Conservation (phyloP, 2,888 invertebrate genomes). For the Copidosoma aretas region DNA sequence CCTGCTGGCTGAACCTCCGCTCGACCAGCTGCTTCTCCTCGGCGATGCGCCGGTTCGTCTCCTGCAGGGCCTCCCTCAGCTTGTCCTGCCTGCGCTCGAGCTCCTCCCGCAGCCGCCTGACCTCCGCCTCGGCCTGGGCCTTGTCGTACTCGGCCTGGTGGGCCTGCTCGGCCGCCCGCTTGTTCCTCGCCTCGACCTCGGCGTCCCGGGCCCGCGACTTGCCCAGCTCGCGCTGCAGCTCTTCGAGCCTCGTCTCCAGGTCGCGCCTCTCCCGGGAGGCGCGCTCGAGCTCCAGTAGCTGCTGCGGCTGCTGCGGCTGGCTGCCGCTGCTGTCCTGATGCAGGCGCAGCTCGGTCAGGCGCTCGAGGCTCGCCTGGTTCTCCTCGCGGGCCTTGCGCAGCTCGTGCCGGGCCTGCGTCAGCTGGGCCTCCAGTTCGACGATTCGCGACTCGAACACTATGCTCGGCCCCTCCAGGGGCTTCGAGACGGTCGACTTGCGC, state of each 20-base stretch:
- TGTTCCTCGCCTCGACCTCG: constrained; percentile 70
- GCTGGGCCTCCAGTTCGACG: constrained; percentile 82
- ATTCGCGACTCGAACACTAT: constrained; percentile 86
- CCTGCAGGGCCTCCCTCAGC: constrained; percentile 72
- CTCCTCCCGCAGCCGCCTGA: constrained; percentile 78
- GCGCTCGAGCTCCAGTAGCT: constrained; percentile 49
- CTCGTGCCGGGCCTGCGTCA: constrained; percentile 79
- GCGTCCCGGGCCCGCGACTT: constrained; percentile 70
- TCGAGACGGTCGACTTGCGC: constrained; percentile 44
- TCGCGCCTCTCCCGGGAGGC: constrained; percentile 54
- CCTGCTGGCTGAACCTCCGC: constrained; percentile 74
- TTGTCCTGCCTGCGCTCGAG: constrained; percentile 78
- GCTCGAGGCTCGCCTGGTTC: constrained; percentile 65
- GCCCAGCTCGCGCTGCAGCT: constrained; percentile 71
- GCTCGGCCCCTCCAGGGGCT: constrained; percentile 71
- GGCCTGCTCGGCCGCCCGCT: constrained; percentile 73
- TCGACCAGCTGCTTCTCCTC: constrained; percentile 78
- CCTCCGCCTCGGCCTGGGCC: constrained; percentile 77
- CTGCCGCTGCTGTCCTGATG: constrained; percentile 10
- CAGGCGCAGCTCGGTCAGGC: constrained; percentile 42
- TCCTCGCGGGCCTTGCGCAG: constrained; percentile 76
- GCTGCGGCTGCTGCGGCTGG: background rate
- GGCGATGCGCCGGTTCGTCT: constrained; percentile 72
- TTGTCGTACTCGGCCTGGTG: constrained; percentile 81
- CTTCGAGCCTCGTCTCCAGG: constrained; percentile 65